Base-by-base conservation (phyloP, 2,113 vertebrate species). In the Scomber japonicus region DNA sequence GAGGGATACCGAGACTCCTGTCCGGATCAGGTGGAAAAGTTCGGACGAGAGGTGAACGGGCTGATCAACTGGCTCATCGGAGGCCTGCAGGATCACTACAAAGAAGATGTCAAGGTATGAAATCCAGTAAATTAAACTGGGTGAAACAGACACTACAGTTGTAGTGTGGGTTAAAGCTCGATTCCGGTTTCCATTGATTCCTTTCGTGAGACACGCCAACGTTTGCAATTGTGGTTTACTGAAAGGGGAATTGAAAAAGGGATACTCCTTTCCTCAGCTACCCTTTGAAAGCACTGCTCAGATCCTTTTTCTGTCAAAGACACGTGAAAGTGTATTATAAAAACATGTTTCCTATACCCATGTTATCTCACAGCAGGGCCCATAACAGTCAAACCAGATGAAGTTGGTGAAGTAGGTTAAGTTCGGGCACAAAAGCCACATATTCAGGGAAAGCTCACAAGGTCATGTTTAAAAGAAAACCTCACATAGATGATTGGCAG, bases 1-100 rank as follows among this genome's bases (percentile, higher is more conserved):
- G 90, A 93, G 14, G 59, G 0, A 0, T 94, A 92, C 81, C 71
- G 17, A 19, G 61, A 69, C 4, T 24, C 31, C 27, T 91, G 90
- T 55, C 60, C 89, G 0, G 1, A 2, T 2, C 79, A 85, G 48
- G 68, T 93, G 63, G 89, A 93, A 0, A 54, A 15, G 2, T 73
- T 94, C 79, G 49, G 12, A 8, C 56, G 2, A 5, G 93, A 94
- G 30, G 85, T 86, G 21, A 76, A 86, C 69, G 44, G 55, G 59
- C 75, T 93, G 62, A 69, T 90, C 0, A 17, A 0, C 3, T 24
- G 62, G 31, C 88, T 95, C 14, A 30, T 45, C 1, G 55, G 31
- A 61, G 24, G 56, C 16, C 75, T 96, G 78, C 84, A 93, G 75
- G 81, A 94, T 2, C 89, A 87, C 65, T 94, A 90, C 81, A 91